These are phyloP conservation scores for Emesis russula DNA, from an alignment of 2,888 invertebrate genomes.

Conservation along the genomic window DNA sequence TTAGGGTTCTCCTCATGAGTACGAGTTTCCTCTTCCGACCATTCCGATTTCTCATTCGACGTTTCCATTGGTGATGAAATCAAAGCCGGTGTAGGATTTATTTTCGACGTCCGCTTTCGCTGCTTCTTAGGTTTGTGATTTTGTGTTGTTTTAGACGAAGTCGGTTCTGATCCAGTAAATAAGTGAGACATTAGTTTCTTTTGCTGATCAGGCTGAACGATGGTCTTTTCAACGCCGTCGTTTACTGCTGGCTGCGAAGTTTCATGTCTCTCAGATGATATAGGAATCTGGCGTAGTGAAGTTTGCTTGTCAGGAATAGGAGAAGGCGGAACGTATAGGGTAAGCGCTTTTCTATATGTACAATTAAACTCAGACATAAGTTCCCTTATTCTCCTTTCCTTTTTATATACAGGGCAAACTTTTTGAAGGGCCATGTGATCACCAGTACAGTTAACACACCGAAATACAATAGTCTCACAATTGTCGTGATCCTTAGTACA, in stretches of 20 bases:
- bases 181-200: not conserved
- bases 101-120: not conserved
- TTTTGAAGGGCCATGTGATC: not conserved
- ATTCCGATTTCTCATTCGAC: not conserved
- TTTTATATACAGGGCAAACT: not conserved
- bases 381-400: not conserved
- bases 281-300: not conserved
- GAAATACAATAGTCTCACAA: constrained; percentile 39
- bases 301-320: not conserved
- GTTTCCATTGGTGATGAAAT: not conserved
- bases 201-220: not conserved
- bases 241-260: not conserved
- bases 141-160: not conserved
- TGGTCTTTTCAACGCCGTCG: not conserved
- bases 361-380: not conserved
- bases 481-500: constrained; percentile 62
- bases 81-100: not conserved
- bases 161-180: not conserved
- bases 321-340: not conserved
- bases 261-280: not conserved
- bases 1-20: not conserved
- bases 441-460: not conserved
- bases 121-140: not conserved
- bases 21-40: not conserved
- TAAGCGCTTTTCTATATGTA: not conserved